Evolutionary conservation across 2,113 vertebrate genomes (phyloP), one percentile per base, ranked within the genome.

Genomic region (Irena cyanogastra): DNA sequence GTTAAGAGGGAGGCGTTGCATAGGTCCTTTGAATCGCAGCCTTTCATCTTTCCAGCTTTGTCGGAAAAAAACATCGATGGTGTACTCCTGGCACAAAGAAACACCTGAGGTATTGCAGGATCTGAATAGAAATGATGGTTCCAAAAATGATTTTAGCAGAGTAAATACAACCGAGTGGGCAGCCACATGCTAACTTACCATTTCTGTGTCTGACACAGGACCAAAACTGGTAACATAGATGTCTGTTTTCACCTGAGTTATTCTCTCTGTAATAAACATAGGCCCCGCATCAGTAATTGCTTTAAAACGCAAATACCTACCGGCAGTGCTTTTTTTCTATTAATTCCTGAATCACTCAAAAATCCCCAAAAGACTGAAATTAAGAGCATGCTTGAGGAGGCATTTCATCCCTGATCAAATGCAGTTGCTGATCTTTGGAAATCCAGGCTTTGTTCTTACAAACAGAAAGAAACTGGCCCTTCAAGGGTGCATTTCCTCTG

Each of bases 211-310:
- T 31, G 99, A 99, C 69, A 99, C 99, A 0, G 99, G 99, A 66
- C 99, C 99, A 45, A 99, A 99, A 95, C 99, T 99, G 83, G 99
- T 99, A 88, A 99, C 99, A n/a, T 99, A 99, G 98, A 99, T 99
- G 97, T 99, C 99, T 39, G 99, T 99, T 97, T 99, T 99, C 96
- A 99, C 99, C 97, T 99, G 99, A 2, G 99, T 99, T 98, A 99
- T 99, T 96, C 98, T 98, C 95, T 99, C 99, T 99, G 98, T 91
- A 98, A 98, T n/a, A 97, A 85, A 97, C 60, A 97, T 1, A 97
- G 30, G 14, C 13, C 77, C 45, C 5, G 10, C 19, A 30, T 95
- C 50, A 64, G 78, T 52, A 85, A 53, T 26, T 21, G 8, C 17
- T 78, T 57, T 47, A 44, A 68, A 60, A 81, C 14, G 13, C 8